A percentile compares a stretch with the other conserved stretches of the same genome.
phyloP scores from a whole-genome alignment of 2,113 vertebrate species.

The Rhinichthys klamathensis region DNA sequence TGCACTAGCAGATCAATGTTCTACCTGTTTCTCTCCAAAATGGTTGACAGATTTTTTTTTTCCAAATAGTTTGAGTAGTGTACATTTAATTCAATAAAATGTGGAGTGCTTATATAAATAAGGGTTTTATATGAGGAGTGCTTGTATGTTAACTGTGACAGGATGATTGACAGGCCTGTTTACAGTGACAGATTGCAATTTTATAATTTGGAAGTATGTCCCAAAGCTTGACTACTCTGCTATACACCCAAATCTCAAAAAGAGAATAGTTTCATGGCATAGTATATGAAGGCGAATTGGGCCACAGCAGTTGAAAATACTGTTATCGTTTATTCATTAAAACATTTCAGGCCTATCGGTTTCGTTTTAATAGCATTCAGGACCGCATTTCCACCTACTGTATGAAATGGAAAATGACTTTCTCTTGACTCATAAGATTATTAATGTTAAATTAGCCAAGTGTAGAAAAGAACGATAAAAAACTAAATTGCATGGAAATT shows the following conservation, averaged over 20 bases:
- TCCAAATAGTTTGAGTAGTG: no score
- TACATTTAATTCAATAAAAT: no score
- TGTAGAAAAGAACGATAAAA: constrained; percentile 12
- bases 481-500: constrained; percentile 59
- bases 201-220: no score
- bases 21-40: no score
- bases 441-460: constrained; percentile 57
- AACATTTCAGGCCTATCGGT: constrained; percentile 25
- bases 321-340: constrained; percentile 22
- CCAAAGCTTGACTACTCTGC: no score
- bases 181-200: no score
- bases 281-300: neutral
- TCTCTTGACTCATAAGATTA: constrained; percentile 47
- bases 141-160: no score
- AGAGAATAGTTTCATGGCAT: neutral
- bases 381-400: constrained; percentile 40
- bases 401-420: constrained; percentile 33
- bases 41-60: no score
- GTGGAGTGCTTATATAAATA: no score
- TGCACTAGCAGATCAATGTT: no score
- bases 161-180: no score
- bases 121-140: no score
- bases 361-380: constrained; percentile 39
- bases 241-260: neutral
- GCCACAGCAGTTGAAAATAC: neutral